Evolutionary conservation across 2,888 invertebrate genomes (phyloP), one percentile per base, ranked within the genome.

Genomic region (Zele albiditarsus): DNA sequence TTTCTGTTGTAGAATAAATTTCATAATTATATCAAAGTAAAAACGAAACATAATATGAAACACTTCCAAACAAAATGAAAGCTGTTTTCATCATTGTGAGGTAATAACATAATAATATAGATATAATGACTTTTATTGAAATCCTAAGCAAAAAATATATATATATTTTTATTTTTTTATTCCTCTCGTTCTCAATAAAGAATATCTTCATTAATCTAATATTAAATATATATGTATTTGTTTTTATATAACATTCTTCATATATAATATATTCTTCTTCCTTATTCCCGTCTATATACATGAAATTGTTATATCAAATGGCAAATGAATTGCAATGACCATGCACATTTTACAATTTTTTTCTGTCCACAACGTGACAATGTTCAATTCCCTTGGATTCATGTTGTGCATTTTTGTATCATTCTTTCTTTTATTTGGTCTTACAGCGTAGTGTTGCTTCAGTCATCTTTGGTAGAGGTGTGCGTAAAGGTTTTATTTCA

Each of bases 391-490:
- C 79, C 62, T 70, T 63, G 69, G 69, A 58, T 66, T 75, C 79
- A 78, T 38, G 71, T 76, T 75, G 78, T 71, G 74, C n/a, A n/a
- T n/a, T n/a, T 71, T 77, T 57, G 76, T 67, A 63, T 70, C 73
- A 66, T 77, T 74, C 79, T 77, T 76, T 74, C 4, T 4, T 77
- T 69, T 81, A 78, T 85, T 84, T 86, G 82, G 84, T 84, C 82
- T 83, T 84, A 82, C 84, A 81, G 83, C 84, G 84, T 84, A 84
- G 82, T 82, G 80, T 80, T 80, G 82, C 83, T 83, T 87, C 86
- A 85, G 84, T 86, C 83, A 82, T 87, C 87, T 88, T 88, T 88
- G 87, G 88, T 86, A 83, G 84, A 85, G 82, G 83, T 80, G 77
- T 80, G 79, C 80, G 80, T 81, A 78, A 38, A 60, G 42, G 42